phyloP scores from a whole-genome alignment of 2,113 vertebrate genomes.

The Lasiurus cinereus region DNA sequence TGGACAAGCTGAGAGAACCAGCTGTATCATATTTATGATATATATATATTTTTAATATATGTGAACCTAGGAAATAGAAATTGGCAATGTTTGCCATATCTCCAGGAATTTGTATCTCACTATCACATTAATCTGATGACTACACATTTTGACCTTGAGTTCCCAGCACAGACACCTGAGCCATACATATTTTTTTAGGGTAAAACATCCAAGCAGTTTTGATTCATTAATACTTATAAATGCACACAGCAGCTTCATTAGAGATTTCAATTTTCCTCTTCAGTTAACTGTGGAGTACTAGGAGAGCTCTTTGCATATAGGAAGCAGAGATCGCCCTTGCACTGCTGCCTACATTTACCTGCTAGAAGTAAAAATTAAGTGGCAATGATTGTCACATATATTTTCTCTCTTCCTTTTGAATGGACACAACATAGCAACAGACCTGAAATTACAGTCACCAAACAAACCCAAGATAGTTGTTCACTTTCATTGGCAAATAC shows the following conservation, averaged over 20 bases:
- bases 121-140: neutral
- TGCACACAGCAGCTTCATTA: slow-evolving; percentile 99
- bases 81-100: neutral
- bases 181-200: slow-evolving; percentile 88
- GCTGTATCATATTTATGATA: neutral
- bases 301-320: slow-evolving; percentile 95
- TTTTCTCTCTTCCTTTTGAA: slow-evolving; percentile 96
- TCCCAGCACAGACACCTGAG: neutral
- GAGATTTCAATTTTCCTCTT: slow-evolving; percentile 96
- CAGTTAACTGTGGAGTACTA: slow-evolving; percentile 97
- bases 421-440: slow-evolving; percentile 99
- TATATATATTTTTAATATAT: neutral
- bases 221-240: slow-evolving; percentile 99
- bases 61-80: neutral
- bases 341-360: slow-evolving; percentile 95
- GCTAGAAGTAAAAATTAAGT: slow-evolving; percentile 97
- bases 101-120: neutral
- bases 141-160: neutral
- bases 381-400: slow-evolving; percentile 98
- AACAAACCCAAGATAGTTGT: slow-evolving; percentile 94
- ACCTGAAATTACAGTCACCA: slow-evolving; percentile 99
- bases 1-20: neutral
- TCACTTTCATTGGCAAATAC: slow-evolving; percentile 99
- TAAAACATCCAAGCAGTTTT: slow-evolving; percentile 99
- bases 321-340: slow-evolving; percentile 92